Base-by-base conservation (phyloP, 1,140 invertebrate species). In the Calephelis virginiensis region DNA sequence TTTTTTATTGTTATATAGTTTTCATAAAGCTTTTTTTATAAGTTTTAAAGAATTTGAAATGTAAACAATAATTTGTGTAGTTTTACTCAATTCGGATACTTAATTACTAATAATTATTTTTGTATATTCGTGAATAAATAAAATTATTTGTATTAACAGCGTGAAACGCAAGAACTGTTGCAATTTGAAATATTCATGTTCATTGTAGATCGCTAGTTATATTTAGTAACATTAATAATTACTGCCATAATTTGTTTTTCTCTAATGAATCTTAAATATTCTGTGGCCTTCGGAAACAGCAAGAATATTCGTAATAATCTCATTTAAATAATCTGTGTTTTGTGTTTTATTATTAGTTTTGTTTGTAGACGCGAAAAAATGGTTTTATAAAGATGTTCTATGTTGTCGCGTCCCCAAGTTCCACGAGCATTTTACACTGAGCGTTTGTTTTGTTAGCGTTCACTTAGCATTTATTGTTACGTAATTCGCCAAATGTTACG, bases 401-500 rank as follows among this genome's bases (percentile, higher is more conserved):
- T 28, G 28, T 28, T 37, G 14, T 56, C 11, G 17, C 17, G 53
- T 56, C 17, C 12, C 48, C 12, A 28, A 56, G 53, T 37, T 11
- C 17, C 17, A 17, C 14, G 17, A 12, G 28, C 53, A 56, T 56
- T 56, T 56, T 17, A 53, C 53, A 56, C 28, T 56, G 53, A 56
- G 12, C 50, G 50, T 56, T 56, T 11, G 14, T 56, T 56, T 37
- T 37, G 17, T 56, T 11, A 14, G 50, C 50, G 50, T 67, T 63
- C 47, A 62, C 60, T 40, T 61, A 61, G 40, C 56, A 60, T 56
- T 53, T 56, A 53, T 40, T 40, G 38, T 70, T 64, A 70, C 71
- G 50, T 69, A 50, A 64, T 66, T 72, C 67, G 64, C 60, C 60
- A 68, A 70, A 48, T 69, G 63, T 62, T 64, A 72, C 17, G 75